Evolutionary conservation across 2,797 vertebrate genomes (phyloP), one percentile per base, ranked within the genome.

Genomic region (Rhodeus uyekii): DNA sequence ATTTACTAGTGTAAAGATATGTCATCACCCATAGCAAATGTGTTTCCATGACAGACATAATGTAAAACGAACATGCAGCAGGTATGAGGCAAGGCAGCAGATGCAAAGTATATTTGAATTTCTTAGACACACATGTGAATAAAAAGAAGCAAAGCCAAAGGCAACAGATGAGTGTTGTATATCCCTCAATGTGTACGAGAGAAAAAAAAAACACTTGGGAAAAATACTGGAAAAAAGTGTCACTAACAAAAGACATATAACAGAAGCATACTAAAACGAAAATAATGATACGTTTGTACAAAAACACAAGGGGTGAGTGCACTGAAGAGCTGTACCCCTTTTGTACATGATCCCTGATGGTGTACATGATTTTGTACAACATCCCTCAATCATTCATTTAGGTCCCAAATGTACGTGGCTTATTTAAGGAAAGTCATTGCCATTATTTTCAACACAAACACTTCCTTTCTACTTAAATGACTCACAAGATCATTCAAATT

Each of bases 131-230:
- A 58, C 68, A 55, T 32, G 29, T 13, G n/a, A n/a, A 24, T 22
- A 78, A 48, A 78, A 27, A 68, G 13, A 34, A 36, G 38, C 8
- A 69, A 2, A 39, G 48, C 77, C 48, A 79, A 24, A 69, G 44
- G 14, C 46, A 79, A 68, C 1, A 78, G 61, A 64, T 50, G 1
- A 55, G 48, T 55, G 10, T 60, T 4, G 7, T 64, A 4, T 7
- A 58, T 53, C n/a, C 27, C 32, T 8, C 42, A 78, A 68, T 10
- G 60, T 9, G 27, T 64, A 44, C 22, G 27, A 27, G 5, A 50
- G 2, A 5, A 0, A n/a, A 7, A 64, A 64, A 77, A 53, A 65
- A 27, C 18, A 12, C n/a, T n/a, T n/a, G 16, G 44, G 22, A 46
- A 16, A 69, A 19, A 44, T 53, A 29, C 19, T 18, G 29, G 8